Conservation (phyloP, 1,140 invertebrate species). For the Hylaeus volcanicus region DNA sequence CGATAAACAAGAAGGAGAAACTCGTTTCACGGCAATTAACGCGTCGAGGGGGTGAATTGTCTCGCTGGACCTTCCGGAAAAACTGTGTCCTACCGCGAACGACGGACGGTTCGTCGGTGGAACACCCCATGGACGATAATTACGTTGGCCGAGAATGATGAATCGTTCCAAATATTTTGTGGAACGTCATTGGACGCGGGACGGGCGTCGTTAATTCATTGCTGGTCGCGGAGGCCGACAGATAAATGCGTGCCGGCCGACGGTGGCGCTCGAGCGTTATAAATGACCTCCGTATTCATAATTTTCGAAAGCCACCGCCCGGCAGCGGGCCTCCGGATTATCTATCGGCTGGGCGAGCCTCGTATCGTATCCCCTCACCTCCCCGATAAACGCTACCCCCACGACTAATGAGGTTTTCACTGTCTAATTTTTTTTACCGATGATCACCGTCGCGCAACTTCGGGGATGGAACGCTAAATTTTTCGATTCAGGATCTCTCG, state of each 20-base stretch:
- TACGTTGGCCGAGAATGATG: slow-evolving; percentile 62
- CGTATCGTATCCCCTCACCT: slow-evolving; percentile 4
- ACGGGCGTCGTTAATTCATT: slow-evolving; percentile 69
- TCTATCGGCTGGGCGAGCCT: slow-evolving; percentile 32
- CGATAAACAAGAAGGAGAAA: background rate
- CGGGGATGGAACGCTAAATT: too few species aligned
- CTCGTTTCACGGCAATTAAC: slow-evolving; percentile 44
- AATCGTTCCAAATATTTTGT: slow-evolving; percentile 71
- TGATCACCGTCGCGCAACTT: too few species aligned
- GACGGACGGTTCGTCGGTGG: background rate
- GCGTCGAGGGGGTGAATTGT: slow-evolving; percentile 3
- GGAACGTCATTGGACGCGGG: slow-evolving; percentile 61
- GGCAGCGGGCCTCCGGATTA: slow-evolving; percentile 53
- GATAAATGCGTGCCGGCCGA: slow-evolving; percentile 59
- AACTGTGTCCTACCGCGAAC: background rate
- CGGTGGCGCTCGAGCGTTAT: slow-evolving; percentile 62
- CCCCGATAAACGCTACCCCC: slow-evolving; percentile 26
- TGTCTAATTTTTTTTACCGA: slow-evolving; percentile 40
- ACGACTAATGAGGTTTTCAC: slow-evolving; percentile 32
- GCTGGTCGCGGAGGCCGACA: slow-evolving; percentile 55
- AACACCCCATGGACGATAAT: slow-evolving; percentile 50
- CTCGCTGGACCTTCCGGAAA: slow-evolving; percentile 8
- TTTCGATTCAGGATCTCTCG: too few species aligned
- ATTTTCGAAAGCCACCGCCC: slow-evolving; percentile 66
- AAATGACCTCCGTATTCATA: slow-evolving; percentile 70